Evolutionary conservation across 2,888 invertebrate species (phyloP).

Genomic region (Ormyrus thymus): DNA sequence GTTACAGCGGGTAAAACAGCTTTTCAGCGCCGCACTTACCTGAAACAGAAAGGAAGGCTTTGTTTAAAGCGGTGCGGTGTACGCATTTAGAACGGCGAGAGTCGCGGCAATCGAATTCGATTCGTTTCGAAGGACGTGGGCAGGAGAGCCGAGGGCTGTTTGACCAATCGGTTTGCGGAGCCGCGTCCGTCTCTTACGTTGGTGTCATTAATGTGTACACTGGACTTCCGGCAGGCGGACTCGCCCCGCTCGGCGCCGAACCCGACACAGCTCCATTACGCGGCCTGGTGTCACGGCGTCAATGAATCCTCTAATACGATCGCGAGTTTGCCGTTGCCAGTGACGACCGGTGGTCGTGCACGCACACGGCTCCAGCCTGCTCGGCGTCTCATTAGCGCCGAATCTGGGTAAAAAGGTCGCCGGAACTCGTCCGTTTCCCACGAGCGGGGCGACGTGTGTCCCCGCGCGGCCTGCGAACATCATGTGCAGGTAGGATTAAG

Average conservation of each 20-base stretch:
- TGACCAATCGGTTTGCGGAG: slow-evolving; percentile 21
- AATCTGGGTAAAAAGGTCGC: not conserved
- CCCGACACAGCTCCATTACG: slow-evolving; percentile 30
- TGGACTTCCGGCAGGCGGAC: not conserved
- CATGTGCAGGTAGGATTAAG: slow-evolving; percentile 75
- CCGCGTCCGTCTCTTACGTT: not conserved
- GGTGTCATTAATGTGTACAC: slow-evolving; percentile 21
- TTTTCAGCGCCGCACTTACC: slow-evolving; percentile 13
- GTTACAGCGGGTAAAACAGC: not conserved
- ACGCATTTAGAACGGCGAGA: no score
- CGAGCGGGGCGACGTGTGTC: no score
- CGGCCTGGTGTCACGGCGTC: not conserved
- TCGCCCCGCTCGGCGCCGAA: not conserved
- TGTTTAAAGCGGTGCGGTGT: not conserved
- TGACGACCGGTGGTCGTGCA: slow-evolving; percentile 63
- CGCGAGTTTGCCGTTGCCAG: slow-evolving; percentile 64
- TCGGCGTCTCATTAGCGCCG: slow-evolving; percentile 8
- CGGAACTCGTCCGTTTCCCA: no score
- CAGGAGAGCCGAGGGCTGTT: not conserved
- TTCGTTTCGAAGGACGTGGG: not conserved
- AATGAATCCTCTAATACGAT: slow-evolving; percentile 14
- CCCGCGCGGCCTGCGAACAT: slow-evolving; percentile 66
- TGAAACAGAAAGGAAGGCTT: not conserved
- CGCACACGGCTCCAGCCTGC: not conserved
- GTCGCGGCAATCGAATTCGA: no score